Conservation (phyloP, 2,888 invertebrate species). For the Cerastis rubricosa region DNA sequence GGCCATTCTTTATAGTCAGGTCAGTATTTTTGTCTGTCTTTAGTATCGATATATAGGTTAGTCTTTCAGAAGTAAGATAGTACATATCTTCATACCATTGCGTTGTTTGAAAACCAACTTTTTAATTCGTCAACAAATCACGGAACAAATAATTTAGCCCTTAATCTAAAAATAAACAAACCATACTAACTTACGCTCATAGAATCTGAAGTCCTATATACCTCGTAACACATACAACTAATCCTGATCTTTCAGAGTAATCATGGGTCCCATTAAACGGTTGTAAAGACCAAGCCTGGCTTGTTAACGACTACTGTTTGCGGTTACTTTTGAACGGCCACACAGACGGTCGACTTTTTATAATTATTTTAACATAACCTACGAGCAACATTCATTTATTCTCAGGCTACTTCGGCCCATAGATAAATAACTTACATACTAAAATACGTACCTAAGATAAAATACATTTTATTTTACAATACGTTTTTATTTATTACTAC, state of each 20-base stretch:
- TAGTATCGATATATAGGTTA: background rate
- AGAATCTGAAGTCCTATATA: conserved; percentile 2
- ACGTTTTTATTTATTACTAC: too few species aligned
- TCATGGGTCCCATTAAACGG: conserved; percentile 37
- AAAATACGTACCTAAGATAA: too few species aligned
- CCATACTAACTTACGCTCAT: background rate
- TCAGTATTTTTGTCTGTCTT: background rate
- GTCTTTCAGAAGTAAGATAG: background rate
- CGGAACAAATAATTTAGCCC: too few species aligned
- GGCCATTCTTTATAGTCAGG: background rate
- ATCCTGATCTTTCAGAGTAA: conserved; percentile 33
- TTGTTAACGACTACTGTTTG: conserved; percentile 31
- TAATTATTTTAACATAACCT: too few species aligned
- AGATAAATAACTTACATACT: too few species aligned
- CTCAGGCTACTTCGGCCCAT: too few species aligned
- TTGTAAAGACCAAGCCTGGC: conserved; percentile 21
- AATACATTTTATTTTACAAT: too few species aligned
- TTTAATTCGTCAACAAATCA: background rate
- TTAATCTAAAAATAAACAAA: conserved; percentile 18
- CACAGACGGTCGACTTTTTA: conserved; percentile 10
- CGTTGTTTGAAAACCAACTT: background rate
- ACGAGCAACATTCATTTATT: too few species aligned
- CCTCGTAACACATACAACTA: conserved; percentile 6
- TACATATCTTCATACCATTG: background rate
- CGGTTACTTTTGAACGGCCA: conserved; percentile 12